Evolutionary conservation across 2,113 vertebrate genomes (phyloP), one percentile per base, ranked within the genome.

Genomic region (Rhea americana): DNA sequence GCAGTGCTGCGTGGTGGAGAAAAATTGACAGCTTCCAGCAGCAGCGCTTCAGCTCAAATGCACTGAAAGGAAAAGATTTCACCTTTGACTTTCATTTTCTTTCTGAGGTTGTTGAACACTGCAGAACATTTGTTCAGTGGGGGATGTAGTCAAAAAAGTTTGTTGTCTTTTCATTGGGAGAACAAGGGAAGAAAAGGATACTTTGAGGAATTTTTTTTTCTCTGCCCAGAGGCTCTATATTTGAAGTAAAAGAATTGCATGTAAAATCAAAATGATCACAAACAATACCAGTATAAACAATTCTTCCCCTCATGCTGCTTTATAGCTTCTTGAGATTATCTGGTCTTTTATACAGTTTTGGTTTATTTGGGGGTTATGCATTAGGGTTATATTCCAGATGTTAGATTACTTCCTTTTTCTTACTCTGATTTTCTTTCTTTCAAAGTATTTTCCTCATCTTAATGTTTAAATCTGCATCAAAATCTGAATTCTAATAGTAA

Each of bases 21-120:
- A 74, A 82, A 93, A 87, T 45, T 95, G 83, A 95, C 70, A 94
- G 88, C 91, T 89, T 95, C 61, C 89, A 80, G 30, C 73, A 91
- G 58, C 59, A 84, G 87, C 94, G 77, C 53, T 94, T 85, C 62
- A 75, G 76, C 87, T 48, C 73, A 62, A 73, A 91, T 93, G 53
- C 25, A 28, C 5, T 50, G 87, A 73, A 80, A 96, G 78, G 59
- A 55, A 89, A 94, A 82, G 84, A 95, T 55, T 86, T 84, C 95
- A 68, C 63, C 90, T 91, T 67, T 76, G 41, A 48, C 76, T 94
- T 82, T 91, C 67, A 19, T 82, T 62, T 79, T 55, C 28, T 79
- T 93, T 97, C 72, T 97, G 91, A 91, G 93, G 85, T 68, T 61
- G 67, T 72, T 80, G 65, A 90, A 89, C 87, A 66, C 71, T 78